Percentiles rank a stretch among this genome's conserved stretches.
These are phyloP conservation scores for Agonopterix arenella DNA, from an alignment of 2,888 invertebrate genomes.

Conservation along the genomic window DNA sequence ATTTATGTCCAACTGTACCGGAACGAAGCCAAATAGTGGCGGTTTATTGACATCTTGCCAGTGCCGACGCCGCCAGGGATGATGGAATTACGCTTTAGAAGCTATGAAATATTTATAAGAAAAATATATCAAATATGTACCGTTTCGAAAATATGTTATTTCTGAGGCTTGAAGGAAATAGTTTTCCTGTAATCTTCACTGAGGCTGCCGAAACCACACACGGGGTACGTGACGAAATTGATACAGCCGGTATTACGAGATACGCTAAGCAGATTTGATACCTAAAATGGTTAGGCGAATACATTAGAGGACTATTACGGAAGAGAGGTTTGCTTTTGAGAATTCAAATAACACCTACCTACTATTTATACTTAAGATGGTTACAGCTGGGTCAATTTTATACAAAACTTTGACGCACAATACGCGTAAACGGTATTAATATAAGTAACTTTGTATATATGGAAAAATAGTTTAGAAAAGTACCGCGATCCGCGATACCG, in stretches of 20 bases:
- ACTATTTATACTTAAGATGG: no score
- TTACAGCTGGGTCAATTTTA: no score
- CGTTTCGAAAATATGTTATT: neutral
- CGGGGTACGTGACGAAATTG: slow-evolving; percentile 2
- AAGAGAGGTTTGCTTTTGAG: no score
- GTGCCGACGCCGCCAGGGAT: slow-evolving; percentile 11
- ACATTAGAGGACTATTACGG: no score
- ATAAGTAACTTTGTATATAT: no score
- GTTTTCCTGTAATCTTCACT: neutral
- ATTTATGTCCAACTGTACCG: slow-evolving; percentile 41
- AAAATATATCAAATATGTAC: neutral
- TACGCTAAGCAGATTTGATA: neutral
- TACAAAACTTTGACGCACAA: no score
- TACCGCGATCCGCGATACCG: no score
- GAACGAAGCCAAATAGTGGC: slow-evolving; percentile 44
- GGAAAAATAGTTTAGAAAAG: no score
- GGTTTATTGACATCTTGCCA: slow-evolving; percentile 44
- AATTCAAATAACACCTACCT: no score
- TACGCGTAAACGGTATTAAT: no score
- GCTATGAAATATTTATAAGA: neutral
- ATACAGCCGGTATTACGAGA: neutral
- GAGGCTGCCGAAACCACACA: slow-evolving; percentile 1
- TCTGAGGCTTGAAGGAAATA: slow-evolving; percentile 1
- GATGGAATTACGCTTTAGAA: slow-evolving; percentile 14
- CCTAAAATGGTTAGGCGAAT: no score